Conservation (phyloP, 2,113 vertebrate genomes). For the Octodon degus region DNA sequence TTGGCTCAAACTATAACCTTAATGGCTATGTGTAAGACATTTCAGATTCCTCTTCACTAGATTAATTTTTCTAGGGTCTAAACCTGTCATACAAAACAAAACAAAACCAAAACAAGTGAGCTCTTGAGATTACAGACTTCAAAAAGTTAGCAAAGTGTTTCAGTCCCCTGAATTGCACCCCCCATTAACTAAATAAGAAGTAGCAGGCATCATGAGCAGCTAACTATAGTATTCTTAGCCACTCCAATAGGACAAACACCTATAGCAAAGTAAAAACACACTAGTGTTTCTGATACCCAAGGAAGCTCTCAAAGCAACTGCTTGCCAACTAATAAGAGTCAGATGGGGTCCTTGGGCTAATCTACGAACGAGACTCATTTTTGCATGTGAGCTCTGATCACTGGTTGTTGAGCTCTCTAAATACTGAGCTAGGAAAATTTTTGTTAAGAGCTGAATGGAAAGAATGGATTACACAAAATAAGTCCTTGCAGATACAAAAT, state of each 20-base stretch:
- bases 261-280: background rate
- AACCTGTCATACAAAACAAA: constrained; percentile 29
- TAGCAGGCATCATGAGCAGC: background rate
- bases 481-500: constrained; percentile 68
- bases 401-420: constrained; percentile 65
- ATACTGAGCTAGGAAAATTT: constrained; percentile 68
- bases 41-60: constrained; percentile 43
- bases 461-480: constrained; percentile 72
- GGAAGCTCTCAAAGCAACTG: constrained; percentile 53
- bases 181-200: constrained; percentile 23
- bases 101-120: background rate
- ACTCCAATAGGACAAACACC: background rate
- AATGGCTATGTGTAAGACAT: constrained; percentile 14
- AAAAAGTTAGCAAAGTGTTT: constrained; percentile 12
- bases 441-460: constrained; percentile 69
- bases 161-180: background rate
- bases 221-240: constrained; percentile 27
- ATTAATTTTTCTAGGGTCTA: constrained; percentile 41
- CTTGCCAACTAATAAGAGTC: constrained; percentile 61
- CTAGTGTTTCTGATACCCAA: constrained; percentile 26
- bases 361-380: constrained; percentile 61
- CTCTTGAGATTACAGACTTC: constrained; percentile 58
- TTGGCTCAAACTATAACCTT: constrained; percentile 16
- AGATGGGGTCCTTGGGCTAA: constrained; percentile 13
- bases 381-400: constrained; percentile 62